A percentile compares a stretch with the other conserved stretches of the same genome.
These are phyloP conservation scores for Luperina nickerlii DNA, from an alignment of 2,888 invertebrate genomes.

Conservation along the genomic window DNA sequence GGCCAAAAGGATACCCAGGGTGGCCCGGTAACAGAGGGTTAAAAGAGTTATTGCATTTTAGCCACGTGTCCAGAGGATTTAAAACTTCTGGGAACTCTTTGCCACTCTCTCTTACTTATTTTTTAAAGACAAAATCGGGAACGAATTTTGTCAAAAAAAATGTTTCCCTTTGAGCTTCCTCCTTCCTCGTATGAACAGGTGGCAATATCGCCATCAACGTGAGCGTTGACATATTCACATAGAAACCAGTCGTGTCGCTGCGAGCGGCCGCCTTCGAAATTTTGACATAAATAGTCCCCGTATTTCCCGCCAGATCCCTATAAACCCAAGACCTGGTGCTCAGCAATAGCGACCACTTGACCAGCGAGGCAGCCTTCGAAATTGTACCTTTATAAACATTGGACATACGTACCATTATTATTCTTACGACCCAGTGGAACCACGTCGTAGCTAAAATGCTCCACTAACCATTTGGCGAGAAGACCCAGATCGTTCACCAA, in stretches of 20 bases:
- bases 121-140: background rate
- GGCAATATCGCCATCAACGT: background rate
- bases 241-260: background rate
- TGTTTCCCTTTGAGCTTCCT: background rate
- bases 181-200: background rate
- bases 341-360: background rate
- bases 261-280: too few relatives aligned
- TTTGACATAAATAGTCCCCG: background rate
- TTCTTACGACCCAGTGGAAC: constrained; percentile 4
- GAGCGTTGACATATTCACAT: background rate
- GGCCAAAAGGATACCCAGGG: background rate
- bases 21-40: background rate
- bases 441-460: constrained; percentile 34
- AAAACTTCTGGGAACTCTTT: background rate
- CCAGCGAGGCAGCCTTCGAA: background rate
- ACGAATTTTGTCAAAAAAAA: background rate
- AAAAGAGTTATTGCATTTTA: background rate
- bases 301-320: too few relatives aligned
- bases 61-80: background rate
- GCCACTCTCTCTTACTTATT: background rate
- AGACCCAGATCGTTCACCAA: constrained; percentile 2
- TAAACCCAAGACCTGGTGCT: background rate
- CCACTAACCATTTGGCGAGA: constrained; percentile 33
- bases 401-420: constrained; percentile 18
- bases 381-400: background rate